Evolutionary conservation across 1,140 invertebrate species (phyloP), one percentile per base, ranked within the genome.

Genomic region (Mamestra configurata): DNA sequence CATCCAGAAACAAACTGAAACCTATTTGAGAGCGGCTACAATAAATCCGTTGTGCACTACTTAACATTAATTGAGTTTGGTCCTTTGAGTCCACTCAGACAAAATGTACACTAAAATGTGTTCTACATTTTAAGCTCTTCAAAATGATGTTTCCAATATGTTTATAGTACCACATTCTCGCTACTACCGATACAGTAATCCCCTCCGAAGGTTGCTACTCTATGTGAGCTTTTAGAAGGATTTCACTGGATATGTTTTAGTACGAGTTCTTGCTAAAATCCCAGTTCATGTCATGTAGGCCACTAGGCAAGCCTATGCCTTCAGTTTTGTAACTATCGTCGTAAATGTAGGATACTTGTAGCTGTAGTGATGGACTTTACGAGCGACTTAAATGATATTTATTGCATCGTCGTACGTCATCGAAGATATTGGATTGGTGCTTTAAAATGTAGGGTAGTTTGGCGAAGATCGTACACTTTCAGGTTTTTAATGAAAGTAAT

Each of bases 321-420:
- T 31, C 7, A 37, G n/a, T 24, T 55, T 11, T 24, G 57, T 13
- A n/a, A 15, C 55, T 27, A 8, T 37, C 0, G 59, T n/a, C 27
- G 7, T 64, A 64, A 64, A 64, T 37, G 8, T 68, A 15, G 5
- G 20, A 20, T 55, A 55, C 10, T 22, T 55, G 11, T 61, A 61
- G 59, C 49, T 68, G 40, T 27, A 46, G 8, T 20, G 37, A 3
- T 43, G 5, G 37, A 46, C 40, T 68, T 68, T 68, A 68, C 22
- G 64, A 64, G 11, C 20, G 35, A 18, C 40, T 49, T 68, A 68
- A 68, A 40, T 49, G 37, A 68, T 68, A 68, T 68, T 68, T 68
- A 68, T 68, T 68, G 40, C 40, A n/a, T 10, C 1, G 40, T 68
- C 40, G 15, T 46, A 68, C 20, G 64, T 68, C 64, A 68, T 49